Base-by-base conservation (phyloP, 2,888 invertebrate species). In the Phaedon cochleariae region DNA sequence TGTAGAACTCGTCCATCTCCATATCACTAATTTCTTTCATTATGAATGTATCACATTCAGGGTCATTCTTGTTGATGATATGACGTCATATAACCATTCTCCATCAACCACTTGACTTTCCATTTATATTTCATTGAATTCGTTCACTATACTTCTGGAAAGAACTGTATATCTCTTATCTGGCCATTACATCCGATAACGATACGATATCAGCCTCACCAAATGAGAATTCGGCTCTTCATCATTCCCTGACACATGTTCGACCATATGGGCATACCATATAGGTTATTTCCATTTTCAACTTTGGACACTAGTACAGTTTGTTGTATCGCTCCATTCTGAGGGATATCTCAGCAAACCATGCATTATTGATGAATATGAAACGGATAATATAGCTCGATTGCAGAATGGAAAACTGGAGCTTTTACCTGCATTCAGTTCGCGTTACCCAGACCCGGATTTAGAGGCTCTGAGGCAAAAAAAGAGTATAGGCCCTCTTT, bases 201-300 rank as follows among this genome's bases (percentile, higher is more conserved):
- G n/a, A 15, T 15, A 15, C 15, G 1, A 15, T 15, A 41, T 41
- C 41, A 41, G n/a, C 41, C 15, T 5, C 17, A 57, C 57, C 26
- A 29, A 45, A 57, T 45, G 45, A 20, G 21, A 41, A 41, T 55
- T 21, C 21, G 5, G 22, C 45, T 18, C 26, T 57, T 57, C 45
- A 57, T 57, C 57, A 57, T 57, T n/a, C 22, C 26, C 29, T 26
- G 57, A 57, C 57, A 45, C 45, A 26, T 57, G 20, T 46, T 45
- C 45, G 21, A 17, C 7, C 17, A 31, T 54, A 31, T 29, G 1
- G 31, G 41, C 15, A 41, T 15, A 41, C 15, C n/a, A 41, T n/a
- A n/a, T n/a, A n/a, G n/a, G n/a, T n/a, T n/a, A 41, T 41, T 41
- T 41, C 15, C 15, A 41, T 41, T 10, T 15, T n/a, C 15, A 4